Evolutionary conservation across 1,140 invertebrate genomes (phyloP).

Genomic region (Nasonia giraulti): DNA sequence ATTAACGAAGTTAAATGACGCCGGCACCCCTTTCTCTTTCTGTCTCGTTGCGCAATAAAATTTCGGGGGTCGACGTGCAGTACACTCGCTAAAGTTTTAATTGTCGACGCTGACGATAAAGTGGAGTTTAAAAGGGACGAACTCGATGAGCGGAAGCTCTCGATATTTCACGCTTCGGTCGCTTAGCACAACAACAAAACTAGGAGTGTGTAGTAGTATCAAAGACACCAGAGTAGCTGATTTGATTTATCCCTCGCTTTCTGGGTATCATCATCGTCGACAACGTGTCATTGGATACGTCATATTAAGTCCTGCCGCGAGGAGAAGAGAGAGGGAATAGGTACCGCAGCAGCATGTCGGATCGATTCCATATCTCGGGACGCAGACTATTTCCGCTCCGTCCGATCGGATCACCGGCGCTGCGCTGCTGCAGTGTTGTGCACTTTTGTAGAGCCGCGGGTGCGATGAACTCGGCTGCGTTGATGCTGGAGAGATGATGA

Average conservation of each 20-base stretch:
- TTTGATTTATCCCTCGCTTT: slow-evolving; percentile 1
- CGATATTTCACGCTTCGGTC: too few relatives aligned
- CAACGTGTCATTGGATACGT: slow-evolving; percentile 53
- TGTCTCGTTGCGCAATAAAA: neutral
- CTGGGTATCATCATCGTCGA: slow-evolving; percentile 53
- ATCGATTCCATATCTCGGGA: slow-evolving; percentile 42
- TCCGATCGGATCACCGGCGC: slow-evolving; percentile 29
- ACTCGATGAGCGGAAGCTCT: too few relatives aligned
- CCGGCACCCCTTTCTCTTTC: neutral
- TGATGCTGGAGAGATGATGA: neutral
- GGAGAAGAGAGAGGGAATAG: neutral
- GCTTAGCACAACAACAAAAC: neutral
- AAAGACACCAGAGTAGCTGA: neutral
- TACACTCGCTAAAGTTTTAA: neutral
- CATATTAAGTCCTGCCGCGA: slow-evolving; percentile 44
- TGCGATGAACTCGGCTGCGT: slow-evolving; percentile 1
- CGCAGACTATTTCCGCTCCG: slow-evolving; percentile 21
- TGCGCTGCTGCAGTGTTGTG: neutral
- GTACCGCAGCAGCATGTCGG: slow-evolving; percentile 14
- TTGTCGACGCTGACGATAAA: neutral
- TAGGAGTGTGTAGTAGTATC: neutral
- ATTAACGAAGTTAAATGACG: slow-evolving; percentile 18
- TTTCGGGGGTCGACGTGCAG: neutral
- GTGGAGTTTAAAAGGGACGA: too few relatives aligned
- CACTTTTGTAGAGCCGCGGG: neutral